Evolutionary conservation across 1,140 invertebrate genomes (phyloP).

Genomic region (Helicoverpa armigera): DNA sequence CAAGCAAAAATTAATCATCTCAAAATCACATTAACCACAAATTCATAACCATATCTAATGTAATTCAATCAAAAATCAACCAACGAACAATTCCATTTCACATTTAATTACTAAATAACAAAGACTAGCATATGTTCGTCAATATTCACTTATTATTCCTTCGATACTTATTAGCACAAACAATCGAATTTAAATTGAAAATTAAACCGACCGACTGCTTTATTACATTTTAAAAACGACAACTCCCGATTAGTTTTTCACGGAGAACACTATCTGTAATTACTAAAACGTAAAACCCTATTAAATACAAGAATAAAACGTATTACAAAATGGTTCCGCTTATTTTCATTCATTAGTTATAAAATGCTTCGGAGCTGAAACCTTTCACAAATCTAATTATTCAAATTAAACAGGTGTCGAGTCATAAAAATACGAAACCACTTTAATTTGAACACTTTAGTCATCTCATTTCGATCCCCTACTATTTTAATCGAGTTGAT

Average conservation of each 20-base stretch:
- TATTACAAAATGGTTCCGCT: conserved; percentile 23
- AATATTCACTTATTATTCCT: conserved; percentile 34
- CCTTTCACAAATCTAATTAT: conserved; percentile 33
- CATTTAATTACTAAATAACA: conserved; percentile 36
- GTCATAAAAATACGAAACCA: conserved; percentile 19
- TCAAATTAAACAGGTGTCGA: conserved; percentile 28
- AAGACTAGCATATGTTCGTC: not conserved
- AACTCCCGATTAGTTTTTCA: conserved; percentile 14
- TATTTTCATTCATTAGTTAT: conserved; percentile 40
- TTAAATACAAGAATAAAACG: conserved; percentile 25
- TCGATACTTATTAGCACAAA: conserved; percentile 33
- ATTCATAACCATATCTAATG: conserved; percentile 22
- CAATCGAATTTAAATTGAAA: conserved; percentile 42
- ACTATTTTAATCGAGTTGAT: conserved; percentile 29
- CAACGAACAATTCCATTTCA: conserved; percentile 14
- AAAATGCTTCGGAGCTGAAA: conserved; percentile 25
- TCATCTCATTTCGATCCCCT: conserved; percentile 2
- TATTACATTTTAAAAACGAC: conserved; percentile 20
- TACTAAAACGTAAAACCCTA: conserved; percentile 17
- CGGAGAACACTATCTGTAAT: conserved; percentile 10
- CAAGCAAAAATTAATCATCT: not conserved
- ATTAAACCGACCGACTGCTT: conserved; percentile 13
- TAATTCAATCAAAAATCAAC: not conserved
- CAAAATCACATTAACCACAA: not conserved
- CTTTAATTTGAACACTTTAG: conserved; percentile 30